Evolutionary conservation across 2,888 invertebrate genomes (phyloP), one percentile per base, ranked within the genome.

Genomic region (Ischnura elegans): DNA sequence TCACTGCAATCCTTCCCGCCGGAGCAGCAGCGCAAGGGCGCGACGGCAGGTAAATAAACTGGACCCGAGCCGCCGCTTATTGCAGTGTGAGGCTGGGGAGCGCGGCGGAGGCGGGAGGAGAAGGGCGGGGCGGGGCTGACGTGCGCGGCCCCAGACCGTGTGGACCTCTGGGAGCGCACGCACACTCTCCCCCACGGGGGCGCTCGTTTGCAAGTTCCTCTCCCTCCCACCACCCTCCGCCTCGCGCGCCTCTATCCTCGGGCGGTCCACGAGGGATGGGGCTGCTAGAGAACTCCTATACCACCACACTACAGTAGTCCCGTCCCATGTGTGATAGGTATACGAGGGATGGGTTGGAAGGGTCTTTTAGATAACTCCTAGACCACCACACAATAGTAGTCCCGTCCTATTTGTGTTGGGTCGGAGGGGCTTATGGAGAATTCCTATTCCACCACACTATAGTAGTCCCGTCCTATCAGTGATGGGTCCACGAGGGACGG

Each of bases 11-110:
- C 76, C 76, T 25, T n/a, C n/a, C 0, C 76, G 76, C 86, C 86
- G 86, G n/a, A 46, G 46, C 86, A 46, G 46, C 86, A 86, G 86
- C 86, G 86, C 42, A 45, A n/a, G 86, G 86, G 46, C 45, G 36
- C 86, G 46, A 86, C 86, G 86, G 43, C 86, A 86, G 86, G 86
- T 86, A 86, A 86, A 86, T 86, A 86, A 86, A 86, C 86, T 86
- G 86, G 86, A 86, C 86, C 46, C 85, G n/a, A n/a, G n/a, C n/a
- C n/a, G 42, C 36, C 85, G 86, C 86, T 86, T 86, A 45, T 86
- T 86, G 86, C 86, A 86, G 45, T 86, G 86, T 13, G 45, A 10
- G 85, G n/a, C 36, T 25, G 86, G 86, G 13, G 45, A 46, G 43
- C 42, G 45, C 13, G 45, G 86, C 42, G 36, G 85, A 5, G 43